Percentiles rank a stretch among this genome's conserved stretches.
phyloP scores from a whole-genome alignment of 2,888 invertebrate species.

The Hetaerina titia region DNA sequence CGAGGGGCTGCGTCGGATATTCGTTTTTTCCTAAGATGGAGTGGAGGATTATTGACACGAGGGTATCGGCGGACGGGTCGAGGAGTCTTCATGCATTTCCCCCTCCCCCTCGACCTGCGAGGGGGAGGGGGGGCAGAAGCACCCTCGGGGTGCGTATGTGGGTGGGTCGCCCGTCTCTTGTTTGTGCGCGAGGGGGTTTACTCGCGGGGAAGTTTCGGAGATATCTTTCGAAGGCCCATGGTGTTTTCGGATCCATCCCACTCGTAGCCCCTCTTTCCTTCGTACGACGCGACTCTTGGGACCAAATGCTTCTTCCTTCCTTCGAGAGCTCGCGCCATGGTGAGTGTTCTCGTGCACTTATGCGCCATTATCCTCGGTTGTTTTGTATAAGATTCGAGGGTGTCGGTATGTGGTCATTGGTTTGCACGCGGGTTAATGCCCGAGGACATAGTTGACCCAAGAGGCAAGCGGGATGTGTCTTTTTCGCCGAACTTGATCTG shows the following conservation, averaged over 20 bases:
- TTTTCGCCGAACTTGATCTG: too few relatives aligned
- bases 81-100: not conserved
- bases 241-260: not conserved
- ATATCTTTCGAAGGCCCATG: not conserved
- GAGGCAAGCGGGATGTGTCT: not conserved
- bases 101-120: not conserved
- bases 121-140: not conserved
- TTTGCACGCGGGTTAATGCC: not conserved
- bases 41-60: constrained; percentile 16
- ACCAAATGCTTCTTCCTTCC: not conserved
- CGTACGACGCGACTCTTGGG: not conserved
- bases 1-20: not conserved
- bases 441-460: not conserved
- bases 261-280: not conserved
- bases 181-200: not conserved
- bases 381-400: not conserved
- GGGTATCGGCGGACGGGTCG: not conserved
- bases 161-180: not conserved
- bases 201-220: not conserved
- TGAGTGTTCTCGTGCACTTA: not conserved
- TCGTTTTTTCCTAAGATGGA: not conserved
- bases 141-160: not conserved
- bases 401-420: not conserved
- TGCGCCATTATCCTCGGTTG: not conserved
- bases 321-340: constrained; percentile 3